Evolutionary conservation across 23 tunicate genomes (phyloP), one percentile per base, ranked within the genome.

Genomic region (Oikopleura albicans): DNA sequence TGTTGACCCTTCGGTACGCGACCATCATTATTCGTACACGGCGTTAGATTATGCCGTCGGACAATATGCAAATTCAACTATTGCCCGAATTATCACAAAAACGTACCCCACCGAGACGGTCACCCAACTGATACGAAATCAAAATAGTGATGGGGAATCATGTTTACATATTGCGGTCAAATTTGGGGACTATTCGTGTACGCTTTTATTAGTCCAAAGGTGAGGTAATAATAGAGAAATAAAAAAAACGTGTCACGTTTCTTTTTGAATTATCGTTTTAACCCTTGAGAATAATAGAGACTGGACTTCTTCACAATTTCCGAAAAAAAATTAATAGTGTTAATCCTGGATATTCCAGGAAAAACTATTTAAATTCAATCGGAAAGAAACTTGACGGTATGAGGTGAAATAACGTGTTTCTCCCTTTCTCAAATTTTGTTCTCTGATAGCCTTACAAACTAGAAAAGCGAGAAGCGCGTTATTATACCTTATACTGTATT

Each of bases 161-260:
- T 29, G 34, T 12, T 29, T 71, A 2, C 79, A 71, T 71, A 71
- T 71, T 16, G 79, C 79, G 4, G 79, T 37, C 37, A 71, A 71
- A 71, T 71, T 71, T 71, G 79, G 79, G 2, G 79, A 12, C 31
- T 71, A 71, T 71, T 29, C 79, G 2, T 71, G 79, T 71, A 12
- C 31, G 2, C 31, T 71, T 16, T 37, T 71, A 22, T 29, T 71
- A 12, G 31, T 71, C 2, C 79, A 71, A 71, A 71, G 79, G 79
- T 71, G 2, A 16, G n/a, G n/a, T n/a, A n/a, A n/a, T n/a, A n/a
- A n/a, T n/a, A n/a, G n/a, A n/a, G n/a, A n/a, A n/a, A n/a, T n/a
- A n/a, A n/a, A n/a, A n/a, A n/a, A n/a, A n/a, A n/a, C n/a, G n/a
- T n/a, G n/a, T n/a, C n/a, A n/a, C n/a, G n/a, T n/a, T n/a, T n/a